Evolutionary conservation across 2,797 vertebrate species (phyloP).

Genomic region (Botia kubotai): DNA sequence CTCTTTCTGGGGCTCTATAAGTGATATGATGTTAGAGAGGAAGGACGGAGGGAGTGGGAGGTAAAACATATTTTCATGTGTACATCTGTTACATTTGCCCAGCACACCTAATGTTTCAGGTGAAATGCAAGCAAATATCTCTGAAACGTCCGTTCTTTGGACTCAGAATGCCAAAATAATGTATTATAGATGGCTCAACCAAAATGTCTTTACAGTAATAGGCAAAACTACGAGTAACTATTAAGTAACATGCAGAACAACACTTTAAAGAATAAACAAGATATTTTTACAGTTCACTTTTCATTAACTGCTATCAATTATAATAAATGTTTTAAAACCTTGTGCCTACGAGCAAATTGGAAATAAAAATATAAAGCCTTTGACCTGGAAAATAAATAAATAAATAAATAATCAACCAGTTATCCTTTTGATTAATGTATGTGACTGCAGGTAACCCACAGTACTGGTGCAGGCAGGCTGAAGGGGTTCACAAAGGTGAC

Average conservation of each 20-base stretch:
- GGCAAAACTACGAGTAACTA: neutral
- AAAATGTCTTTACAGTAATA: neutral
- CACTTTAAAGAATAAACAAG: neutral
- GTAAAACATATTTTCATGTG: conserved; percentile 19
- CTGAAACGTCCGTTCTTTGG: conserved; percentile 16
- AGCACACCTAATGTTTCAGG: conserved; percentile 34
- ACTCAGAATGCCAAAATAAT: neutral
- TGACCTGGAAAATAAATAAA: conserved; percentile 15
- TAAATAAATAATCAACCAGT: neutral
- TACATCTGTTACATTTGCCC: conserved; percentile 34
- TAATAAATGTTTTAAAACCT: neutral
- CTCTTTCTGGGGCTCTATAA: conserved; percentile 6
- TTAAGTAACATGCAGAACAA: neutral
- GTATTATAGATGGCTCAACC: conserved; percentile 8
- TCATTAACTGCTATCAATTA: neutral
- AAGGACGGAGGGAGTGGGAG: neutral
- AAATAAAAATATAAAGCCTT: neutral
- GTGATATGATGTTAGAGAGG: neutral
- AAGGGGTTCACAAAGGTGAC: conserved; percentile 26
- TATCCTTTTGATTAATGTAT: conserved; percentile 38
- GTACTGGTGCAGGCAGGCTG: conserved; percentile 27
- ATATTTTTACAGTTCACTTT: neutral
- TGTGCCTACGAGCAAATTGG: neutral
- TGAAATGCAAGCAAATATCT: conserved; percentile 21
- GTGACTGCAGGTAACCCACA: conserved; percentile 16